These are phyloP conservation scores for Brachyrhaphis roseni DNA, from an alignment of 2,797 vertebrate genomes.

Conservation along the genomic window DNA sequence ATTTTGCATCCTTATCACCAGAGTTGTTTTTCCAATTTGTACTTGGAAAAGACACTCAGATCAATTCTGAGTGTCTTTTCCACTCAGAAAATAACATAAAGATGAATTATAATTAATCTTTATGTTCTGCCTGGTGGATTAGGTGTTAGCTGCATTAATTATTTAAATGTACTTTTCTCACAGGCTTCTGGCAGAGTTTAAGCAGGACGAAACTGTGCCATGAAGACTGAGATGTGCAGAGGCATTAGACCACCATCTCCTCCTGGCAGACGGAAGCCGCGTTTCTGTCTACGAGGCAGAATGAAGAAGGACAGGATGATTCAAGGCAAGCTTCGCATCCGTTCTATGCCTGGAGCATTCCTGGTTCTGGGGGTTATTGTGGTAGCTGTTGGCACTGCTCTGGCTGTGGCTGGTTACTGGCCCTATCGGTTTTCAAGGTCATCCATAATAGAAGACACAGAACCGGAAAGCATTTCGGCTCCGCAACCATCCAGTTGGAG, in stretches of 20 bases:
- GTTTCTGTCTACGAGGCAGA: conserved; percentile 68
- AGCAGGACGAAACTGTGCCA: conserved; percentile 48
- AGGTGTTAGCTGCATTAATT: conserved; percentile 18
- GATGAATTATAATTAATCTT: neutral
- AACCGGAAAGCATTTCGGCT: conserved; percentile 14
- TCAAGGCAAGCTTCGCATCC: conserved; percentile 90
- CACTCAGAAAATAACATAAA: no score
- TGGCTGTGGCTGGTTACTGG: conserved; percentile 96
- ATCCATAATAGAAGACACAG: conserved; percentile 32
- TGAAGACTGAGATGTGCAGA: conserved; percentile 72
- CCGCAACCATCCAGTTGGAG: conserved; percentile 64
- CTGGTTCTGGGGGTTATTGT: conserved; percentile 88
- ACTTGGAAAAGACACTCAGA: neutral
- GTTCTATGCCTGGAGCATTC: conserved; percentile 90
- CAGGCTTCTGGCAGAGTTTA: conserved; percentile 53
- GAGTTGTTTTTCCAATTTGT: neutral
- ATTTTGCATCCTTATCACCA: neutral
- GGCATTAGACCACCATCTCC: conserved; percentile 34
- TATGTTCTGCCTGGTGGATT: neutral
- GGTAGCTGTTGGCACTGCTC: conserved; percentile 89
- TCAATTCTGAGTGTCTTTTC: no score
- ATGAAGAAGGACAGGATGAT: conserved; percentile 76
- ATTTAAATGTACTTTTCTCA: conserved; percentile 21
- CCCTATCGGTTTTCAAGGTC: conserved; percentile 79
- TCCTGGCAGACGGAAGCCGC: conserved; percentile 55